phyloP scores from a whole-genome alignment of 2,113 vertebrate species.

The Ameiurus melas region DNA sequence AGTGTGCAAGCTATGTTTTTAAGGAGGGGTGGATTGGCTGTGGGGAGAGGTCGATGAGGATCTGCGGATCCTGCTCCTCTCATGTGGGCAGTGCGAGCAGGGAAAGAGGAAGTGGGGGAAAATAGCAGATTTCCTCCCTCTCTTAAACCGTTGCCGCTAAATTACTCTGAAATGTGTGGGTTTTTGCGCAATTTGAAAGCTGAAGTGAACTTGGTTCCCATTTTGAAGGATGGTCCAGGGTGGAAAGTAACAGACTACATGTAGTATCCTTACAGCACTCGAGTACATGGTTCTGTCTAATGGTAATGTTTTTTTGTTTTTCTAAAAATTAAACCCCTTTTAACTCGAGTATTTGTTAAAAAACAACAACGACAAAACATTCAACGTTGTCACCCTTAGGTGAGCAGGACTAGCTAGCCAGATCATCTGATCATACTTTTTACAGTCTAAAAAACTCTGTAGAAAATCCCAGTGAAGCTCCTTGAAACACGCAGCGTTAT shows the following conservation, averaged over 20 bases:
- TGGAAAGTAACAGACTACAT: neutral
- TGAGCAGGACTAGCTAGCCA: neutral
- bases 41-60: slow-evolving; percentile 35
- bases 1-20: slow-evolving; percentile 46
- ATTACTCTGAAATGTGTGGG: slow-evolving; percentile 35
- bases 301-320: neutral
- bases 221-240: neutral
- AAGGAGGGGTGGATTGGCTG: slow-evolving; percentile 28
- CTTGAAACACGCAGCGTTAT: no score
- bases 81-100: slow-evolving; percentile 44
- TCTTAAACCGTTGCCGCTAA: slow-evolving; percentile 37
- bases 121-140: slow-evolving; percentile 50
- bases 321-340: no score
- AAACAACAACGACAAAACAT: no score
- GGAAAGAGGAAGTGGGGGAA: slow-evolving; percentile 51
- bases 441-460: neutral
- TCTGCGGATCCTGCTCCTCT: slow-evolving; percentile 46
- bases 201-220: neutral
- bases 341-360: no score
- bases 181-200: slow-evolving; percentile 11
- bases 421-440: neutral
- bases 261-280: neutral
- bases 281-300: neutral
- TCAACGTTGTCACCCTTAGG: neutral
- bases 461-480: neutral